phyloP scores from a whole-genome alignment of 1,140 invertebrate species.

The Temnothorax longispinosus region DNA sequence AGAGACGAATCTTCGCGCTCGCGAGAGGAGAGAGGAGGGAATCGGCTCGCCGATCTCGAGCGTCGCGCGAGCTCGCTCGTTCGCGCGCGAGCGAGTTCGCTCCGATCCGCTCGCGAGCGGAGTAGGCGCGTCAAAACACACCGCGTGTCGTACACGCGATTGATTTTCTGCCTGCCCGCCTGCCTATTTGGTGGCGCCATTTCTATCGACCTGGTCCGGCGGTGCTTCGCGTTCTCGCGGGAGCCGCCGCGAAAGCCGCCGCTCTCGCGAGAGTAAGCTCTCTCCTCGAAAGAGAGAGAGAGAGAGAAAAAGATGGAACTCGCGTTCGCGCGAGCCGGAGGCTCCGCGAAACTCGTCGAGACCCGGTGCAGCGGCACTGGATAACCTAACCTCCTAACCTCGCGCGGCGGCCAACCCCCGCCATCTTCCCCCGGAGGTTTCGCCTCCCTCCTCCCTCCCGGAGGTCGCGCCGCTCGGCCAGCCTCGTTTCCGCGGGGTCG shows the following conservation, averaged over 20 bases:
- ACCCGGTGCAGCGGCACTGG: neutral
- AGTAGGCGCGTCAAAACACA: conserved; percentile 76
- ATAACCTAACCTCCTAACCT: conserved; percentile 61
- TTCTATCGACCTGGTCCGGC: conserved; percentile 81
- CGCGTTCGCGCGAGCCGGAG: neutral
- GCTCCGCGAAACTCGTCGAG: neutral
- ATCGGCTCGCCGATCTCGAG: too few species aligned
- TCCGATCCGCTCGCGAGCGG: conserved; percentile 14
- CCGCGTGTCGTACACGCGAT: conserved; percentile 78
- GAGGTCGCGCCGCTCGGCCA: conserved; percentile 67
- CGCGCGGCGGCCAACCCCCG: conserved; percentile 47
- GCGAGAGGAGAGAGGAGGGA: neutral
- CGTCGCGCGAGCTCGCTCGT: neutral
- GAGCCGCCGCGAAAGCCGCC: neutral
- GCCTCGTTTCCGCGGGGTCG: conserved; percentile 75
- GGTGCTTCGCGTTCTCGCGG: conserved; percentile 43
- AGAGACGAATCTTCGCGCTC: neutral
- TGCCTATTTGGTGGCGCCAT: conserved; percentile 78
- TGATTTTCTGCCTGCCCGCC: conserved; percentile 83
- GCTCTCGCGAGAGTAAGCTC: neutral
- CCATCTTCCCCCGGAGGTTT: conserved; percentile 60
- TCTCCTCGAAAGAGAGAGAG: neutral
- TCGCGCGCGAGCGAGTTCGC: neutral
- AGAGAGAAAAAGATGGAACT: neutral
- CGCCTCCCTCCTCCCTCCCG: conserved; percentile 26